phyloP scores from a whole-genome alignment of 2,113 vertebrate species.

The Xiphophorus maculatus region DNA sequence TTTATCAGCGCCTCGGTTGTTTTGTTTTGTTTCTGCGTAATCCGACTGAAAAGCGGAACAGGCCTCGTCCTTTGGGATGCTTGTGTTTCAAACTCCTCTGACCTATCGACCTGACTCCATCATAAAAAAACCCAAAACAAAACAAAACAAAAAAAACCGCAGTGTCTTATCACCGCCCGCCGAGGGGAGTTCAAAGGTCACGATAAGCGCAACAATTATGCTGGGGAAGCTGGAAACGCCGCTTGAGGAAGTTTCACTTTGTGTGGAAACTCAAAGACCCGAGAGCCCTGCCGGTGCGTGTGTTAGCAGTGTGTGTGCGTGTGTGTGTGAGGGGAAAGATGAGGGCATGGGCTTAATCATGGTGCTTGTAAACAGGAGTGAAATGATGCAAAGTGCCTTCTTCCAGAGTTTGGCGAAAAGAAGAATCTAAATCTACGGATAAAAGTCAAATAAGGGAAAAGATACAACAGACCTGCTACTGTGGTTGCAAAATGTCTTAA shows the following conservation, averaged over 20 bases:
- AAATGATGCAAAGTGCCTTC: conserved; percentile 47
- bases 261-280: conserved; percentile 1
- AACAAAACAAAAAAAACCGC: too few species aligned
- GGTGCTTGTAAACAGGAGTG: conserved; percentile 17
- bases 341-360: conserved; percentile 29
- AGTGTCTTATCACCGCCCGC: neutral
- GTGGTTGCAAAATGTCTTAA: conserved; percentile 26
- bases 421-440: neutral
- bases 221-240: neutral
- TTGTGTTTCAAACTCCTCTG: neutral
- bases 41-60: neutral
- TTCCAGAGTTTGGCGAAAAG: conserved; percentile 38
- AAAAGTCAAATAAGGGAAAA: neutral
- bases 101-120: neutral
- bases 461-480: conserved; percentile 1
- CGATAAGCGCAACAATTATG: neutral
- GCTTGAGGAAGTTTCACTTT: neutral
- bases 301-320: neutral
- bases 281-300: neutral
- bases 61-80: neutral
- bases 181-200: conserved; percentile 31
- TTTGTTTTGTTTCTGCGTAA: neutral
- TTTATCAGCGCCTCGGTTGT: neutral
- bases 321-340: conserved; percentile 13
- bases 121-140: neutral